Base-by-base conservation (phyloP, 1,140 invertebrate species). In the Leptinotarsa lineolata region DNA sequence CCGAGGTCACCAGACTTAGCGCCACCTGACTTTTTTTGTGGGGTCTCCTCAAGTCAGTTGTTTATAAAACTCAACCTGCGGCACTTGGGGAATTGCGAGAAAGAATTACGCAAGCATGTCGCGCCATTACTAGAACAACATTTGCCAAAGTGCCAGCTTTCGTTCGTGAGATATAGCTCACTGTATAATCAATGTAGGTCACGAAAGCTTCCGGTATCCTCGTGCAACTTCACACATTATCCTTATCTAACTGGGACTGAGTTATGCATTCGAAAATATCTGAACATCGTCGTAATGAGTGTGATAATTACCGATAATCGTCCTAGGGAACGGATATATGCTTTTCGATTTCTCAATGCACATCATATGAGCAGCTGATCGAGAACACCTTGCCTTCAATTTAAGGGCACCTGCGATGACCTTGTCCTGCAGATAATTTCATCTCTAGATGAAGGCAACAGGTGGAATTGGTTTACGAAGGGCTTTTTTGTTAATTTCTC, bases 331-430 rank as follows among this genome's bases (percentile, higher is more conserved):
- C 48, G 48, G 48, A 54, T 54, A 54, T 54, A 54, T 54, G 48
- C 48, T 54, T 54, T 54, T 54, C 48, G 48, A 54, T 54, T 54
- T 54, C 48, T 54, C 48, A 18, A 18, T 54, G 48, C 48, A 13
- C 48, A 54, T 54, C n/a, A 15, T 15, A 54, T 54, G n/a, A 54
- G 48, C 48, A 54, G 48, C 48, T 54, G 48, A 54, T 16, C 48
- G 48, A 21, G 30, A 66, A 44, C 64, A 66, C 64, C 64, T 66
- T 66, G 64, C 64, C 39, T 30, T 66, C 64, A 66, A 66, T 66
- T 66, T 66, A 66, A 66, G 64, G 64, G 30, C 64, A 66, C 64
- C 64, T 66, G 64, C 64, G 64, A 66, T 66, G 64, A 66, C 64
- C 64, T 66, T 66, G 64, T 66, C 64, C 64, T 39, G 64, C 64